Evolutionary conservation across 2,888 invertebrate species (phyloP).

Genomic region (Drosophila rellima): DNA sequence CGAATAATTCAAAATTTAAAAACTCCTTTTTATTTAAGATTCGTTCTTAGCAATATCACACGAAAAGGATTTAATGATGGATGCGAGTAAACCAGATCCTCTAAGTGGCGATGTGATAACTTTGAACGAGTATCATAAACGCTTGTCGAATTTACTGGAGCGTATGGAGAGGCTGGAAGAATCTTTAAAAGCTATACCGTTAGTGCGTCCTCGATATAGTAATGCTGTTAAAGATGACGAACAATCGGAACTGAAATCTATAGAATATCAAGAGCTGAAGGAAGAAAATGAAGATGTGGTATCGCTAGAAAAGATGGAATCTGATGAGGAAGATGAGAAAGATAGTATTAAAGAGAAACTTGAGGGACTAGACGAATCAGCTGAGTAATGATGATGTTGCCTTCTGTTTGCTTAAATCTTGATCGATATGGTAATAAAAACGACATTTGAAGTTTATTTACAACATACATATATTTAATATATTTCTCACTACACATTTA

Average conservation of each 20-base stretch:
- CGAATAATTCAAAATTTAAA: constrained; percentile 22
- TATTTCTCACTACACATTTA: constrained; percentile 34
- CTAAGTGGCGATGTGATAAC: background rate
- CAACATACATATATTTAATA: constrained; percentile 61
- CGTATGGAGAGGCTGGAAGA: constrained; percentile 31
- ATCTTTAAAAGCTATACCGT: constrained; percentile 12
- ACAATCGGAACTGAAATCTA: background rate
- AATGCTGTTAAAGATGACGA: background rate
- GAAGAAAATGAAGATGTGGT: background rate
- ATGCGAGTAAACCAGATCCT: background rate
- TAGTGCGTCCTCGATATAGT: background rate
- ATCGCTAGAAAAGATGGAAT: background rate
- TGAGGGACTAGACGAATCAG: background rate
- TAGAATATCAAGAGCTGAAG: background rate
- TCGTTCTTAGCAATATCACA: background rate
- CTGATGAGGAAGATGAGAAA: background rate
- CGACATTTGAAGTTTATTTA: constrained; percentile 42
- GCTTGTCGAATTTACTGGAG: constrained; percentile 24
- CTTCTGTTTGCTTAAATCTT: background rate
- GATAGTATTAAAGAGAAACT: background rate
- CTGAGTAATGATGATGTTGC: background rate
- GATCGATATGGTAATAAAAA: constrained; percentile 29
- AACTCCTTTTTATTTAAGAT: background rate
- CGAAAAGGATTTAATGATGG: constrained; percentile 2
- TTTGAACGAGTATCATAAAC: constrained; percentile 30